phyloP scores from a whole-genome alignment of 1,140 invertebrate genomes.

The Brachionus rubens region DNA sequence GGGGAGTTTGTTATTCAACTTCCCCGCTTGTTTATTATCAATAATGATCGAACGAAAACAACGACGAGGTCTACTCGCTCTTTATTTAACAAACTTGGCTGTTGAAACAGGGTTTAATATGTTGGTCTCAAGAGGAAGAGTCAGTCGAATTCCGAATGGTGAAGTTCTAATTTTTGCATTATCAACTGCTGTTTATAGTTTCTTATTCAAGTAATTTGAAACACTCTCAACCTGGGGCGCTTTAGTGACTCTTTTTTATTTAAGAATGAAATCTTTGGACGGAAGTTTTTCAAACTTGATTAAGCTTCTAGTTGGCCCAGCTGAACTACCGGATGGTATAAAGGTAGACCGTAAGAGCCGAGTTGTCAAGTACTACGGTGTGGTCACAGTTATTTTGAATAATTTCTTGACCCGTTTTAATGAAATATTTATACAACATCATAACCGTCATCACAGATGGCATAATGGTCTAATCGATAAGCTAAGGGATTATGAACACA shows the following conservation, averaged over 20 bases:
- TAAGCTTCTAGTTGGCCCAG: background rate
- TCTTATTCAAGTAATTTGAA: conserved; percentile 29
- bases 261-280: conserved; percentile 15
- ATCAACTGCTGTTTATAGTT: background rate
- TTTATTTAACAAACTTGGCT: conserved; percentile 72
- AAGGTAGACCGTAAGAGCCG: background rate
- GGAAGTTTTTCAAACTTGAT: conserved; percentile 27
- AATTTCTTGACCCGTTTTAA: background rate
- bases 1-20: conserved; percentile 70
- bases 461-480: background rate
- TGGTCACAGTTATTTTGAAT: conserved; percentile 5
- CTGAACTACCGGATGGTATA: background rate
- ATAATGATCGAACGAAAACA: conserved; percentile 70
- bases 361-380: conserved; percentile 39
- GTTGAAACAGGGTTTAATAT: conserved; percentile 75
- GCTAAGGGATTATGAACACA: conserved; percentile 8
- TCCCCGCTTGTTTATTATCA: conserved; percentile 69
- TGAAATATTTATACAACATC: conserved; percentile 8
- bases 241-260: background rate
- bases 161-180: conserved; percentile 59
- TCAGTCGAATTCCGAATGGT: conserved; percentile 66
- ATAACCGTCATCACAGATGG: conserved; percentile 11
- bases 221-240: background rate
- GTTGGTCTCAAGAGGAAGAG: conserved; percentile 66
- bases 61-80: conserved; percentile 66